Base-by-base conservation (phyloP, 1,140 invertebrate species). In the Musca domestica region DNA sequence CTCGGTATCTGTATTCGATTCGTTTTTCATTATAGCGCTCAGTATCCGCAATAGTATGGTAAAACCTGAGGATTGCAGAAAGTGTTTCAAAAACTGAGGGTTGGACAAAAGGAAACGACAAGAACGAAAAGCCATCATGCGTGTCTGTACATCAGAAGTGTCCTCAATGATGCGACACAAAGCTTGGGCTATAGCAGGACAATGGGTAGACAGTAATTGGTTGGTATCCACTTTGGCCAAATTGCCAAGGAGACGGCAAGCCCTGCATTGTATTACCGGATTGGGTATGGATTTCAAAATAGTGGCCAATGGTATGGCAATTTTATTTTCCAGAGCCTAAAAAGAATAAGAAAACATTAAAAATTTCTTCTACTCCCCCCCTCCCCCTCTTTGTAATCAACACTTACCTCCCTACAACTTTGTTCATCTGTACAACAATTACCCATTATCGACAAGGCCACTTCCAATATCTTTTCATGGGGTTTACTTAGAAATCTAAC, bases 401-500 rank as follows among this genome's bases (percentile, higher is more conserved):
- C 41, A 71, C 70, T 72, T 48, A 81, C 78, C 74, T 81, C 76
- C 30, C 73, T 72, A 48, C 80, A 81, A 12, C 76, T 73, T 30
- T 73, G 71, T 10, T 75, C 73, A 63, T 85, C 81, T 15, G 84
- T 81, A 67, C 84, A 84, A 70, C 84, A 85, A 71, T 86, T 85
- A 12, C 83, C 85, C 56, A 86, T 74, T 72, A 86, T 85, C 69
- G 84, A 85, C 10, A 86, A 69, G 17, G 79, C 76, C 10, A 85
- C 73, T 67, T 85, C 82, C 69, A 84, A 73, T 54, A 84, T 81
- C 72, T 82, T 80, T 65, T 83, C 80, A 64, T 76, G 72, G 19
- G 76, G 75, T 69, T 76, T 76, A 48, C 66, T 69, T n/a, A 73
- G 56, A 22, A 73, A 70, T 47, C 68, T 71, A 49, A 77, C 76